Conservation (phyloP, 2,113 vertebrate species). For the Oriolus oriolus region DNA sequence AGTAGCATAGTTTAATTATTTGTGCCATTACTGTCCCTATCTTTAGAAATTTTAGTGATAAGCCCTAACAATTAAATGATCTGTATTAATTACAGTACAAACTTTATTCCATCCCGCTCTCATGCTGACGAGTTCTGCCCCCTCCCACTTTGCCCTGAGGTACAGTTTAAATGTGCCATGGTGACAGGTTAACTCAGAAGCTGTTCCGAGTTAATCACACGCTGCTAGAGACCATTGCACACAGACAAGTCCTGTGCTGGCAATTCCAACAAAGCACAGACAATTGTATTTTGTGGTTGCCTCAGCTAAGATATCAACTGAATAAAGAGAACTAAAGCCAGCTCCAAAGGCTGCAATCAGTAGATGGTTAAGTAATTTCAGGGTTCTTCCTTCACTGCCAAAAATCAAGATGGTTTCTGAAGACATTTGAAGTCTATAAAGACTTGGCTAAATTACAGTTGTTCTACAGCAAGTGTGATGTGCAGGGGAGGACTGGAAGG, state of each 20-base stretch:
- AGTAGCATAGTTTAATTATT: neutral
- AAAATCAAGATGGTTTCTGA: conserved; percentile 14
- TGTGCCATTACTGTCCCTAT: neutral
- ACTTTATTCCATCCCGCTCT: neutral
- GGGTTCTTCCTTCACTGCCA: neutral
- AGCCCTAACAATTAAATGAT: neutral
- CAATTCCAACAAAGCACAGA: neutral
- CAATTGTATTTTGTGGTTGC: neutral
- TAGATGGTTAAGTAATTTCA: neutral
- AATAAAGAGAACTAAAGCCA: neutral
- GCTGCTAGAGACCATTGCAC: neutral
- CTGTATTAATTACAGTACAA: conserved; percentile 14
- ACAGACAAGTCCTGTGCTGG: neutral
- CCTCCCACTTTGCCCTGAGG: neutral
- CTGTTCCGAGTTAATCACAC: conserved; percentile 12
- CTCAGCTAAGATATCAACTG: neutral
- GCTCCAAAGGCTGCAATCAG: neutral
- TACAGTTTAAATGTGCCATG: neutral
- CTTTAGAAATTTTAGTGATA: neutral
- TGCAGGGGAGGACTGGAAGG: neutral
- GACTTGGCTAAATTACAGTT: conserved; percentile 20
- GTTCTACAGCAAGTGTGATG: neutral
- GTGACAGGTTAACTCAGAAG: conserved; percentile 2
- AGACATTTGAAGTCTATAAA: neutral
- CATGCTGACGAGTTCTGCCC: neutral